These are phyloP conservation scores for Mythimna loreyi DNA, from an alignment of 2,888 invertebrate genomes.

Conservation along the genomic window DNA sequence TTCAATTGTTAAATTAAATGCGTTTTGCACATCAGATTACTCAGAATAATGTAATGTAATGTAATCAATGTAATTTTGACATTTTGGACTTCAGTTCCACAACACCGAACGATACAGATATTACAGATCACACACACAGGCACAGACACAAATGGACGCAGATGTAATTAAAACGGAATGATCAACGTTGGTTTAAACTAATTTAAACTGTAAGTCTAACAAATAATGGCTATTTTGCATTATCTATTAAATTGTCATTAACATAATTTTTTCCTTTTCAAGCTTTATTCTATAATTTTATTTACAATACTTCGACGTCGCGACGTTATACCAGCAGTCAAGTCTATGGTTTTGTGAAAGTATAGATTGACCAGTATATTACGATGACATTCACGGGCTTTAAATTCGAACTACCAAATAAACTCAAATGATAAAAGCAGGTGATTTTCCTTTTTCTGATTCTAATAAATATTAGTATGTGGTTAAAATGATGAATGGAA, in stretches of 20 bases:
- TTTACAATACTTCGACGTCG: too few relatives aligned
- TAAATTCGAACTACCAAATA: neutral
- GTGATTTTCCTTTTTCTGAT: too few relatives aligned
- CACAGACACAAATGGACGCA: neutral
- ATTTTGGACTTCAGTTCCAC: slow-evolving; percentile 16
- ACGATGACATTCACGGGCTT: neutral
- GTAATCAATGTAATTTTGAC: slow-evolving; percentile 46
- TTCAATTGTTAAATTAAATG: neutral
- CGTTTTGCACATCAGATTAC: slow-evolving; percentile 17
- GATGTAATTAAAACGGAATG: neutral
- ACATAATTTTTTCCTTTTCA: neutral
- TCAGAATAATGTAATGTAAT: neutral
- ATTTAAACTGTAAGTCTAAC: fast-evolving
- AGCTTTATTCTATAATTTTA: slow-evolving; percentile 1
- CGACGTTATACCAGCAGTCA: neutral
- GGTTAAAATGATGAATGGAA: too few relatives aligned
- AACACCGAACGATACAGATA: too few relatives aligned
- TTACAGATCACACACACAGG: too few relatives aligned
- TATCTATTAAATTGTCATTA: neutral
- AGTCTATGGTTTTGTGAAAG: slow-evolving; percentile 4
- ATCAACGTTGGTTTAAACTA: neutral
- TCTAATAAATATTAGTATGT: too few relatives aligned
- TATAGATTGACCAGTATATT: too few relatives aligned
- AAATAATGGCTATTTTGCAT: fast-evolving
- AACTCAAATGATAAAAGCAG: too few relatives aligned